Percentiles rank a stretch among this genome's conserved stretches.
phyloP scores from a whole-genome alignment of 2,888 invertebrate species.

The Caenorhabditis becei region DNA sequence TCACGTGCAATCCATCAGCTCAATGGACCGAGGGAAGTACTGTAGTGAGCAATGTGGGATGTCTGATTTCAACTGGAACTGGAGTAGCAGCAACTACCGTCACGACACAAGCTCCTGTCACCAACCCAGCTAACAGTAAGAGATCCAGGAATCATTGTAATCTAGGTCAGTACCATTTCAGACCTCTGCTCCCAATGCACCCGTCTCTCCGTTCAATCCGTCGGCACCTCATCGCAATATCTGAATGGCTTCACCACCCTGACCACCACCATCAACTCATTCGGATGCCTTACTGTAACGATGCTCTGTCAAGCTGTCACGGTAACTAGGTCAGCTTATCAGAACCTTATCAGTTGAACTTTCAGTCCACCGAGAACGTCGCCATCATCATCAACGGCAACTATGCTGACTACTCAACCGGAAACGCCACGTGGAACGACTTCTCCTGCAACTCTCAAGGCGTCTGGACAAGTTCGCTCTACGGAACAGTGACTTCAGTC shows the following conservation, averaged over 20 bases:
- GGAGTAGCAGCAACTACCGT: constrained; percentile 37
- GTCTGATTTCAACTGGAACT: constrained; percentile 40
- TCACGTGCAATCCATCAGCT: constrained; percentile 33
- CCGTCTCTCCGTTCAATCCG: constrained; percentile 33
- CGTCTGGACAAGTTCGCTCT: constrained; percentile 35
- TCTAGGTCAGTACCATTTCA: constrained; percentile 15
- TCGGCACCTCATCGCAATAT: not conserved
- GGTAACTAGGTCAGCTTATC: no score
- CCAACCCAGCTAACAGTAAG: constrained; percentile 39
- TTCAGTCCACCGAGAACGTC: not conserved
- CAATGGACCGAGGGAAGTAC: constrained; percentile 21
- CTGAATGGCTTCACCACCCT: constrained; percentile 50
- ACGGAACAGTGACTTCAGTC: constrained; percentile 28
- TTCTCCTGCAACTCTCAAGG: constrained; percentile 57
- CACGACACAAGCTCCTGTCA: constrained; percentile 39
- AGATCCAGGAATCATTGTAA: not conserved
- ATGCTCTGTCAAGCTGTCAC: constrained; percentile 46
- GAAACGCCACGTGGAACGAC: constrained; percentile 9
- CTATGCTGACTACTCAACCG: not conserved
- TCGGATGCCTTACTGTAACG: constrained; percentile 32
- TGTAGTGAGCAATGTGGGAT: constrained; percentile 36
- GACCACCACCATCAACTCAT: constrained; percentile 26
- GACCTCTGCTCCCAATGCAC: constrained; percentile 54
- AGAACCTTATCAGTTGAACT: no score
- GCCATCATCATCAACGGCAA: constrained; percentile 30